Evolutionary conservation across 2,888 invertebrate genomes (phyloP).

Genomic region (Eustalomyia histrio): DNA sequence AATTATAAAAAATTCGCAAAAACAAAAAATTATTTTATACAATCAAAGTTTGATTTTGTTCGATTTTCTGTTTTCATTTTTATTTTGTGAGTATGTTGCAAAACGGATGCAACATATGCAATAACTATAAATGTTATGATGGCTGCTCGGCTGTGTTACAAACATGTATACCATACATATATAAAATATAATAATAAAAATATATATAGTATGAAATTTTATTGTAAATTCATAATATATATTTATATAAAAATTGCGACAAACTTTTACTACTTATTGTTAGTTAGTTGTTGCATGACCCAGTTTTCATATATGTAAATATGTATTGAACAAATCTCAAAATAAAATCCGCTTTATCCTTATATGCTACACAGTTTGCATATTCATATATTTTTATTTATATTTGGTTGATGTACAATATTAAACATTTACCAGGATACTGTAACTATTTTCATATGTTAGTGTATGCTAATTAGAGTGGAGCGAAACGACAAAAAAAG

Average conservation of each 20-base stretch:
- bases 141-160: neutral
- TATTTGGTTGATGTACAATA: constrained; percentile 14
- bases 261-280: constrained; percentile 38
- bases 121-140: constrained; percentile 42
- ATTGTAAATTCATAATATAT: too few species aligned
- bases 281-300: constrained; percentile 53
- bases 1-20: constrained; percentile 23
- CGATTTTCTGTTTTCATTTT: constrained; percentile 33
- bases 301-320: constrained; percentile 32
- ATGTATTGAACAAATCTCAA: constrained; percentile 43
- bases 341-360: constrained; percentile 33
- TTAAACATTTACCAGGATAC: constrained; percentile 21
- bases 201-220: too few species aligned
- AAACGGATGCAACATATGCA: constrained; percentile 47
- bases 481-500: too few species aligned
- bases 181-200: neutral
- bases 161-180: neutral
- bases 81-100: neutral
- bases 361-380: constrained; percentile 18
- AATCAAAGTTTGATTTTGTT: constrained; percentile 62
- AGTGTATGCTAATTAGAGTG: neutral
- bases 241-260: constrained; percentile 30
- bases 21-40: constrained; percentile 13
- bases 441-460: neutral
- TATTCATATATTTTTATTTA: constrained; percentile 35